These are phyloP conservation scores for Eupelmus urozonus DNA, from an alignment of 2,888 invertebrate genomes.

Conservation along the genomic window DNA sequence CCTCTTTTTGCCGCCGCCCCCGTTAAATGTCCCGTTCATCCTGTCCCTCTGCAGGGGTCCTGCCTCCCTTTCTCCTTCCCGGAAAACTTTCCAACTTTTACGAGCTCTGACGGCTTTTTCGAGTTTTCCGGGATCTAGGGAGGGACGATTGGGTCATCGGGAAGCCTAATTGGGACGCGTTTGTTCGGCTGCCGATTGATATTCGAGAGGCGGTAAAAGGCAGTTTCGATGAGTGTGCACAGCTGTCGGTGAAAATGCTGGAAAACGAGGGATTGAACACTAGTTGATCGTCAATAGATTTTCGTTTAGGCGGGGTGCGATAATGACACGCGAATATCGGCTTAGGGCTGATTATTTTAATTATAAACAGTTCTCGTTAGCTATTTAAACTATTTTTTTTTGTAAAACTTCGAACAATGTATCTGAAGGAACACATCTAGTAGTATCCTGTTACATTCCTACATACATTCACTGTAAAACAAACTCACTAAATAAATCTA, in stretches of 20 bases:
- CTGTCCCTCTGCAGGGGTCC: constrained; percentile 14
- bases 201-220: constrained; percentile 2
- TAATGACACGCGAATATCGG: too few relatives aligned
- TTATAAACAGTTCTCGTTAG: too few relatives aligned
- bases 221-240: constrained; percentile 1
- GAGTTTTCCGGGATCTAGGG: not conserved
- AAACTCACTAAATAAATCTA: too few relatives aligned
- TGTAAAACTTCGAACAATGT: too few relatives aligned
- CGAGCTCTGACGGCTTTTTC: not conserved
- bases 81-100: not conserved
- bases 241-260: not conserved
- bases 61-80: not conserved
- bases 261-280: too few relatives aligned
- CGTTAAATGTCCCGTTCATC: not conserved
- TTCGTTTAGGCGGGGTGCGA: too few relatives aligned
- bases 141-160: constrained; percentile 2
- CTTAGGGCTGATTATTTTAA: too few relatives aligned
- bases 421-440: too few relatives aligned
- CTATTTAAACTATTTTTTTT: too few relatives aligned
- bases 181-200: constrained; percentile 5
- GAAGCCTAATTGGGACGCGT: constrained; percentile 16
- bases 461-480: too few relatives aligned
- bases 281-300: too few relatives aligned
- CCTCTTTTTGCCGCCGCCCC: not conserved
- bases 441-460: too few relatives aligned